Base-by-base conservation (phyloP, 2,888 invertebrate genomes). In the Cryptus armator region DNA sequence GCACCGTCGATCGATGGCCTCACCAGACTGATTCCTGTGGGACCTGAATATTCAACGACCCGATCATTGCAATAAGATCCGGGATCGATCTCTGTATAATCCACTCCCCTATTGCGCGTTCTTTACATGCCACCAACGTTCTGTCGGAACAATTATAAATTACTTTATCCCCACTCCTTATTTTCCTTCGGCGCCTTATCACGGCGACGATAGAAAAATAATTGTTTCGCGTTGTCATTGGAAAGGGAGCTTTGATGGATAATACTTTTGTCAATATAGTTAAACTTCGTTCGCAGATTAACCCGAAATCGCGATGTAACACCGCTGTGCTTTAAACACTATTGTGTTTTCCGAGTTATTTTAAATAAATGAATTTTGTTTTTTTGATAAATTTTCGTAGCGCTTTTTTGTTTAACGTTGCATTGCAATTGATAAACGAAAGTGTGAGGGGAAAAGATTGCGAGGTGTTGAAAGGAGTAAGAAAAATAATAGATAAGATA, bases 1-100 rank as follows among this genome's bases (percentile, higher is more conserved):
- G 64, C 43, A 84, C 88, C 88, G 89, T 90, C 92, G 92, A 92
- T 92, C 92, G 91, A 90, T 91, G 89, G 89, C 86, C 59, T 56
- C 56, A 43, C 79, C 66, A 19, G 67, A 37, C 67, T 76, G 76
- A 84, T 84, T 84, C 74, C 66, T 62, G 32, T 16, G 59, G 70
- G 72, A 24, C 44, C 74, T 44, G 70, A 82, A 71, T 77, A 81
- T 74, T 75, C 64, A 70, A 79, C 79, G 43, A 72, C 19, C 12
- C 79, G 70, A 79, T 79, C 75, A 19, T 75, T 64, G 53, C 74
- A 16, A 68, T 48, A 37, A 64, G 64, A 70, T 74, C 51, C 51
- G 62, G 16, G 48, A 70, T 75, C 75, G 29, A 70, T 75, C 62
- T 53, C 12, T 24, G n/a, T 62, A 43, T 5, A 16, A 59, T 3